A percentile compares a stretch with the other conserved stretches of the same genome.
These are phyloP conservation scores for Rhogogaster chlorosoma DNA, from an alignment of 2,888 invertebrate genomes.

Conservation along the genomic window DNA sequence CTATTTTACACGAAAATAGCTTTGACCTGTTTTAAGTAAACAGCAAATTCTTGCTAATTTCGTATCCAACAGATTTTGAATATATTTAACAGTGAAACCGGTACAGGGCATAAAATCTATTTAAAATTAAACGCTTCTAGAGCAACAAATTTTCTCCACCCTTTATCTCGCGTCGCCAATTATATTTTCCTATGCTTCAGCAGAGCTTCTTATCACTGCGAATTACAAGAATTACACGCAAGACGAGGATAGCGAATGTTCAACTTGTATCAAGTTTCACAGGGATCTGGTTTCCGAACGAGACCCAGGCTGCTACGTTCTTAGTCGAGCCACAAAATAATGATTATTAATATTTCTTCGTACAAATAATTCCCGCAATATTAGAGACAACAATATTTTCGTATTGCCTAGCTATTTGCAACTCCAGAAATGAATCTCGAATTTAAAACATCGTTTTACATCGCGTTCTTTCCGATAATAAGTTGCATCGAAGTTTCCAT, in stretches of 20 bases:
- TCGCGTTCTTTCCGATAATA: background rate
- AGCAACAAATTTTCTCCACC: background rate
- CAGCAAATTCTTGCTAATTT: slow-evolving; percentile 53
- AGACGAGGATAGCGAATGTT: background rate
- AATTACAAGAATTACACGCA: background rate
- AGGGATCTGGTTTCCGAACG: slow-evolving; percentile 20
- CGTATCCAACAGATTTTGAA: slow-evolving; percentile 7
- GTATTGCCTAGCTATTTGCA: background rate
- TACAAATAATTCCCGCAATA: background rate
- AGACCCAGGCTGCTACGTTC: background rate
- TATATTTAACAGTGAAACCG: background rate
- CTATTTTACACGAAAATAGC: slow-evolving; percentile 63
- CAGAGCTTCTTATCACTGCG: background rate
- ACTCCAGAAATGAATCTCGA: background rate
- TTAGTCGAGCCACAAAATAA: background rate
- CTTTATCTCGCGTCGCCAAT: background rate
- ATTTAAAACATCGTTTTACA: background rate
- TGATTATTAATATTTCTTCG: background rate
- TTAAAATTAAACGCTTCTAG: background rate
- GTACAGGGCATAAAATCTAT: background rate
- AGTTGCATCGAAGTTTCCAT: background rate
- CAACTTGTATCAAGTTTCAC: slow-evolving; percentile 27
- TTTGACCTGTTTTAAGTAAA: slow-evolving; percentile 65
- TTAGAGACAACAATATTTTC: background rate
- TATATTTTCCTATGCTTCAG: background rate